These are phyloP conservation scores for Drosophila ogumai DNA, from an alignment of 1,140 invertebrate species.

Conservation along the genomic window DNA sequence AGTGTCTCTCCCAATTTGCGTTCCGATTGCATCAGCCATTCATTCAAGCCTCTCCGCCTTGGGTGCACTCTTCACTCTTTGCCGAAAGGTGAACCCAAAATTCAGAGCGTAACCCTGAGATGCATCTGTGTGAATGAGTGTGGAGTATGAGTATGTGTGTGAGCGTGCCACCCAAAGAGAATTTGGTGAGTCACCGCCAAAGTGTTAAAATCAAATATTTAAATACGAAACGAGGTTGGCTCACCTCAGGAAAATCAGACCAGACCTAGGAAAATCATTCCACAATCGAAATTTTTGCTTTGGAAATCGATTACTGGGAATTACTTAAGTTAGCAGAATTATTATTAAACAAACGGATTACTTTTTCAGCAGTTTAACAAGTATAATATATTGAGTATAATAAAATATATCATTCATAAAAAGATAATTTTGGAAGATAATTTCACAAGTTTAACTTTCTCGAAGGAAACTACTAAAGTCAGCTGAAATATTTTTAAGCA, in stretches of 20 bases:
- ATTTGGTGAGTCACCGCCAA: slow-evolving; percentile 24
- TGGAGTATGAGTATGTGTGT: slow-evolving; percentile 1
- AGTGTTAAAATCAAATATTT: slow-evolving; percentile 20
- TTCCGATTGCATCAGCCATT: slow-evolving; percentile 75
- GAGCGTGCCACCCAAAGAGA: slow-evolving; percentile 2
- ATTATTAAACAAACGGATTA: not conserved
- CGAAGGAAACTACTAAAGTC: not conserved
- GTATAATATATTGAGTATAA: not conserved
- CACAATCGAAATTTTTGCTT: not conserved
- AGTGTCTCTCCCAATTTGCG: slow-evolving; percentile 64
- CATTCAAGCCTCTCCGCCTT: slow-evolving; percentile 40
- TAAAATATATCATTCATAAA: not conserved
- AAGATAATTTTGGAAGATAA: not conserved
- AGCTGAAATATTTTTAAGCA: slow-evolving; percentile 2
- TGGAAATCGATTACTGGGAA: not conserved
- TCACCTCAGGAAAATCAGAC: not conserved
- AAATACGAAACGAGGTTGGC: slow-evolving; percentile 7
- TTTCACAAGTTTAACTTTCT: not conserved
- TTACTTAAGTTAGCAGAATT: not conserved
- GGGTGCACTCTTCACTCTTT: slow-evolving; percentile 41
- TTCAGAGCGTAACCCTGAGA: slow-evolving; percentile 57
- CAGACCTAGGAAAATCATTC: not conserved
- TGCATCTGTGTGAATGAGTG: not conserved
- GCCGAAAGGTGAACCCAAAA: slow-evolving; percentile 34
- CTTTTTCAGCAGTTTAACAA: not conserved